Evolutionary conservation across 2,113 vertebrate genomes (phyloP).

Genomic region (Origma solitaria): DNA sequence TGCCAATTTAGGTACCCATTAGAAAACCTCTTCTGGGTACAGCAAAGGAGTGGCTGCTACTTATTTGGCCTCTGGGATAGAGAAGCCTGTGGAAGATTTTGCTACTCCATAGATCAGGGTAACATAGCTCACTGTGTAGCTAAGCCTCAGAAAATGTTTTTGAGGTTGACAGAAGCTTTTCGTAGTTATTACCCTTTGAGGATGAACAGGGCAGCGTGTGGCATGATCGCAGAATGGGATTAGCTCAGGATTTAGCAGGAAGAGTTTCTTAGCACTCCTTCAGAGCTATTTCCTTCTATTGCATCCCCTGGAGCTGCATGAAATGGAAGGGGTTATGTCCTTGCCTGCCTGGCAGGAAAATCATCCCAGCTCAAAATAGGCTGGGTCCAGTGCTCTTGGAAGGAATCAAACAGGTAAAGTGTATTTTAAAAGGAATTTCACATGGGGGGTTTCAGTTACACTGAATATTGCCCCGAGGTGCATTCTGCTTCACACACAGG

Average conservation of each 20-base stretch:
- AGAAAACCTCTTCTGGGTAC: neutral
- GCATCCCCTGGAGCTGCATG: neutral
- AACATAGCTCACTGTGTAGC: neutral
- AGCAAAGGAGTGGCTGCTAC: neutral
- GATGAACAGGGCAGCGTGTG: neutral
- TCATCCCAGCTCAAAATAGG: neutral
- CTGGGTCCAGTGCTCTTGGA: neutral
- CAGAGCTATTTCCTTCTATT: neutral
- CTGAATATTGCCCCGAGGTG: neutral
- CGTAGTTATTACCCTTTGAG: neutral
- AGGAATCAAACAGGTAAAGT: neutral
- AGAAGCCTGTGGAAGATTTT: neutral
- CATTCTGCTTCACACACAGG: neutral
- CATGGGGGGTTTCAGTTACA: neutral
- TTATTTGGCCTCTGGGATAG: neutral
- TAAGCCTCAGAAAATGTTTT: neutral
- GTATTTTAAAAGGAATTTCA: neutral
- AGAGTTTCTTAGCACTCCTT: neutral
- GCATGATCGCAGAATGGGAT: neutral
- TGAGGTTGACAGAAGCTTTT: slow-evolving; percentile 14
- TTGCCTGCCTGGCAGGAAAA: neutral
- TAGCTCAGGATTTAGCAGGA: slow-evolving; percentile 5
- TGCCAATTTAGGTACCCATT: neutral
- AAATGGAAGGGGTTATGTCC: neutral
- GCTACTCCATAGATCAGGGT: neutral